Conservation (phyloP, 2,797 vertebrate genomes). For the Manis javanica region DNA sequence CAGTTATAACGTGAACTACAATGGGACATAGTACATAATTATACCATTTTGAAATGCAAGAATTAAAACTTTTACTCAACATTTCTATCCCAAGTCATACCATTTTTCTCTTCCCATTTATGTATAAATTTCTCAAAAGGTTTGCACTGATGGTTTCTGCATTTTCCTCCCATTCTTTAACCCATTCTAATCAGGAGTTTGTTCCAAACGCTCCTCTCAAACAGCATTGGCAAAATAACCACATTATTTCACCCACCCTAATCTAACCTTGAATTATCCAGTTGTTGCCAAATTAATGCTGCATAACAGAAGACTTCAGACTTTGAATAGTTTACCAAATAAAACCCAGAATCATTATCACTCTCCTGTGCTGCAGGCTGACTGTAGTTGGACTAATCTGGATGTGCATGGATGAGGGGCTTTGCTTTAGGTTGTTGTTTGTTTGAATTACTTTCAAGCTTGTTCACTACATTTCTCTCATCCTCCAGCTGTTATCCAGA, state of each 20-base stretch:
- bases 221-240: not conserved
- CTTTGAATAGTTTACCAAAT: not conserved
- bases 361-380: not conserved
- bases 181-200: not conserved
- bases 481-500: not conserved
- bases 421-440: not conserved
- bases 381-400: not conserved
- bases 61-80: not conserved
- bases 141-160: not conserved
- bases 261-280: not conserved
- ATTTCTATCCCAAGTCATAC: not conserved
- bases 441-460: not conserved
- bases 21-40: not conserved
- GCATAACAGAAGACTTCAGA: not conserved
- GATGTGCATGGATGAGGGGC: too few species aligned
- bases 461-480: not conserved
- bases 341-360: not conserved
- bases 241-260: not conserved
- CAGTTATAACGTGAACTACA: not conserved
- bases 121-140: not conserved
- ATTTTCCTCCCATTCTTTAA: not conserved
- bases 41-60: not conserved
- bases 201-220: not conserved
- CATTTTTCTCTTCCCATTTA: not conserved
- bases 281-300: not conserved